Evolutionary conservation across 2,888 invertebrate species (phyloP), one percentile per base, ranked within the genome.

Genomic region (Endotricha flammealis): DNA sequence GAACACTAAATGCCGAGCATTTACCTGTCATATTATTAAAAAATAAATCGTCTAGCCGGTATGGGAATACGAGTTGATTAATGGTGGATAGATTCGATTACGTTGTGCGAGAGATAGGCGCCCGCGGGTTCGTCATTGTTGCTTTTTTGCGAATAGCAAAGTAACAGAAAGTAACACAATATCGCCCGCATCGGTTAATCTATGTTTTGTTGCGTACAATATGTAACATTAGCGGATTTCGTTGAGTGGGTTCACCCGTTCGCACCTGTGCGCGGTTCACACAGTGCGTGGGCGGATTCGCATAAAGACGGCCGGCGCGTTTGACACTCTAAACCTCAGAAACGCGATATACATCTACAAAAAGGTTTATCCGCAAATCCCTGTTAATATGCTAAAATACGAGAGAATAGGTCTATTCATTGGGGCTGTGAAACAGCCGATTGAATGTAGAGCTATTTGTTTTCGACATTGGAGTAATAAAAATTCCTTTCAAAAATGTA

Each of bases 1-100:
- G 64, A 66, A 67, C 73, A 78, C 76, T 81, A 83, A 85, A 83
- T 79, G 81, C 85, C 81, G 75, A 66, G 77, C 80, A 79, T 81
- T 82, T 76, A 75, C 69, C 81, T 82, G 83, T 82, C 83, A 82
- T 72, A 83, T 82, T 82, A 81, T 73, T 77, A 81, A 81, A 75
- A 75, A 77, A 78, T 73, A 75, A 72, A 73, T 66, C 69, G 65
- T 67, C 64, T 62, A 65, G 40, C 34, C 67, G 57, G 69, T 71
- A 73, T 78, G 79, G 73, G 80, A 82, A 78, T 79, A 74, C 69
- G 59, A 64, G 72, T 75, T 83, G 81, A 82, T 82, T 78, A 77
- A 83, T 82, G 77, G 75, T 56, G 61, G 64, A 54, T 59, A 63
- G 64, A 70, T 66, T 67, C 78, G 80, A 81, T 81, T 80, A 80